A percentile compares a stretch with the other conserved stretches of the same genome.
phyloP scores from a whole-genome alignment of 1,140 invertebrate species.

The Drosophila quadrilineata region DNA sequence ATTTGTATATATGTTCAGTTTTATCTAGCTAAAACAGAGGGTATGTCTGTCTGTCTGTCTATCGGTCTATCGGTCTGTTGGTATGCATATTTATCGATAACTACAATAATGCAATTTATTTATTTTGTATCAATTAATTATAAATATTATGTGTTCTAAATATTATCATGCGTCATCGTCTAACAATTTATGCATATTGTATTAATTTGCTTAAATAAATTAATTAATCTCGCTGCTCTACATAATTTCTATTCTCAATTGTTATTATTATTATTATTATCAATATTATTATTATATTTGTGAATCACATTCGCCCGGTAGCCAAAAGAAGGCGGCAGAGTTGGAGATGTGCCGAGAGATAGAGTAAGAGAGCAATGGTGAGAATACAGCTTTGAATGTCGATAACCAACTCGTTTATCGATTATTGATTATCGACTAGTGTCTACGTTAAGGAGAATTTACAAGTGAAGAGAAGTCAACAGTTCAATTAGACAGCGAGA shows the following conservation, averaged over 20 bases:
- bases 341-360: conserved; percentile 1
- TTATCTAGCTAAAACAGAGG: conserved; percentile 70
- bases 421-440: not conserved
- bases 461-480: conserved; percentile 22
- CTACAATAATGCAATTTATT: conserved; percentile 20
- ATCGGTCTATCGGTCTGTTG: too few species aligned
- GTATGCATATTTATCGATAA: conserved; percentile 48
- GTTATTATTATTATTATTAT: conserved; percentile 18
- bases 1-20: conserved; percentile 37
- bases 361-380: not conserved
- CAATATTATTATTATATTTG: conserved; percentile 23
- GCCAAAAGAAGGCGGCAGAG: conserved; percentile 8
- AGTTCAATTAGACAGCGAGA: conserved; percentile 34
- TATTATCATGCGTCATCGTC: conserved; percentile 23
- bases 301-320: conserved; percentile 60
- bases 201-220: conserved; percentile 29
- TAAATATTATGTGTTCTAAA: too few species aligned
- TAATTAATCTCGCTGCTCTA: conserved; percentile 30
- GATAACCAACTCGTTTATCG: not conserved
- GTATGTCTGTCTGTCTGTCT: too few species aligned
- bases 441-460: conserved; percentile 29
- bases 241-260: conserved; percentile 22
- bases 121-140: conserved; percentile 24
- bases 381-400: not conserved
- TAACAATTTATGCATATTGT: conserved; percentile 35